Percentiles rank a stretch among this genome's conserved stretches.
These are phyloP conservation scores for Pipistrellus pygmaeus DNA, from an alignment of 2,797 vertebrate genomes.

Conservation along the genomic window DNA sequence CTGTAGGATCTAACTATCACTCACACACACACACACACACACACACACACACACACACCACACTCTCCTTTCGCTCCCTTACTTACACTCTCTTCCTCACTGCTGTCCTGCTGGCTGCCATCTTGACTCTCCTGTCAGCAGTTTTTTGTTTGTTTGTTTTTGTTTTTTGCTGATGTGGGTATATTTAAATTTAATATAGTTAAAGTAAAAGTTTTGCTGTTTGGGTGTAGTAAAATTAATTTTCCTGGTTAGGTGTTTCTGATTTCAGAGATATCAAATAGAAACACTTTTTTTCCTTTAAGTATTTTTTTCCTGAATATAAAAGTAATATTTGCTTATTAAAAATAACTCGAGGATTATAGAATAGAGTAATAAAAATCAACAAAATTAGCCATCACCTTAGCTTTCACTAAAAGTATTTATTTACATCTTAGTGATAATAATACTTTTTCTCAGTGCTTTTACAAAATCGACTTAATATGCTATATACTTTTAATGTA, in stretches of 20 bases:
- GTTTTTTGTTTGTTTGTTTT: no score
- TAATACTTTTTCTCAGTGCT: neutral
- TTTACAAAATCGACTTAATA: neutral
- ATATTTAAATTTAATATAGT: no score
- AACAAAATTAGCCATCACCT: neutral
- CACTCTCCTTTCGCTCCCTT: no score
- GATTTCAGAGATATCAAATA: neutral
- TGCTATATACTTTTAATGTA: neutral
- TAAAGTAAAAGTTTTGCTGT: no score
- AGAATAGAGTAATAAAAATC: neutral
- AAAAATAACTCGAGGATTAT: slow-evolving; percentile 12
- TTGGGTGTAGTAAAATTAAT: neutral
- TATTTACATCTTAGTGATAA: slow-evolving; percentile 13
- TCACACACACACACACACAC: no score
- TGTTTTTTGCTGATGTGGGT: no score
- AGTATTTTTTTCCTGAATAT: slow-evolving; percentile 30
- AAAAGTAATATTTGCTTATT: slow-evolving; percentile 18
- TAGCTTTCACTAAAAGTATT: neutral
- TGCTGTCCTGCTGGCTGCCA: no score
- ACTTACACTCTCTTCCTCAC: no score
- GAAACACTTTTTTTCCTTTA: neutral
- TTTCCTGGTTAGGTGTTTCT: neutral
- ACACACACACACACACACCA: no score
- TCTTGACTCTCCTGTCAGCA: no score
- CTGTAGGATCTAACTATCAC: no score